A percentile compares a stretch with the other conserved stretches of the same genome.
These are phyloP conservation scores for Empidonax alnorum DNA, from an alignment of 2,113 vertebrate species.

Conservation along the genomic window DNA sequence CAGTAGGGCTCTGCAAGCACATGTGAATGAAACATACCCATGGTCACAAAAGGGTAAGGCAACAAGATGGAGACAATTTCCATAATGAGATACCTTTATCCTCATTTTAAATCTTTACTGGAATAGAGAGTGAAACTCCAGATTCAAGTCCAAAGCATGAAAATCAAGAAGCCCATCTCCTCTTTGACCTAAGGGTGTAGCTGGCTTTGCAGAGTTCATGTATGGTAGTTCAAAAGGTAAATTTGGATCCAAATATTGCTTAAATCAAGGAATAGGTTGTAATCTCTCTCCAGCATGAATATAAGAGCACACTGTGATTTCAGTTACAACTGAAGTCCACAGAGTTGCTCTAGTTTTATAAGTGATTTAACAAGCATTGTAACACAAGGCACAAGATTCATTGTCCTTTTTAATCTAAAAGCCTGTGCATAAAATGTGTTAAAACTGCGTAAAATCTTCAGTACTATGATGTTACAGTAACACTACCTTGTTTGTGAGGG, in stretches of 20 bases:
- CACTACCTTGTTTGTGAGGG: not conserved
- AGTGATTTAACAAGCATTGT: fast-evolving
- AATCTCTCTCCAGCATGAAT: not conserved
- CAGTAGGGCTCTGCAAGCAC: not conserved
- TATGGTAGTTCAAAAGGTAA: not conserved
- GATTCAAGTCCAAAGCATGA: not conserved
- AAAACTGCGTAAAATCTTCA: not conserved
- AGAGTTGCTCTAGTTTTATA: not conserved
- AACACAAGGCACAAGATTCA: not conserved
- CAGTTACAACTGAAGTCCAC: not conserved
- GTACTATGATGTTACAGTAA: not conserved
- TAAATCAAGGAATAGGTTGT: not conserved
- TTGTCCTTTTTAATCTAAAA: not conserved
- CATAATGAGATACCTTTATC: not conserved
- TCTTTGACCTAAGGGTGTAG: not conserved
- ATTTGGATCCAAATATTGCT: not conserved
- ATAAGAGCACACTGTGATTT: not conserved
- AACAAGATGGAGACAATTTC: not conserved
- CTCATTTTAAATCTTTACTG: not conserved
- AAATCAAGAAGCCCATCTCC: not conserved
- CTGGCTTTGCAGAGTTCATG: not conserved
- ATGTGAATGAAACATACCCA: not conserved
- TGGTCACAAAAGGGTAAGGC: conserved; percentile 12
- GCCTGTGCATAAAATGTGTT: not conserved
- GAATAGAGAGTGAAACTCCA: not conserved